phyloP scores from a whole-genome alignment of 1,140 invertebrate genomes.

The Aphelinus atriplicis region DNA sequence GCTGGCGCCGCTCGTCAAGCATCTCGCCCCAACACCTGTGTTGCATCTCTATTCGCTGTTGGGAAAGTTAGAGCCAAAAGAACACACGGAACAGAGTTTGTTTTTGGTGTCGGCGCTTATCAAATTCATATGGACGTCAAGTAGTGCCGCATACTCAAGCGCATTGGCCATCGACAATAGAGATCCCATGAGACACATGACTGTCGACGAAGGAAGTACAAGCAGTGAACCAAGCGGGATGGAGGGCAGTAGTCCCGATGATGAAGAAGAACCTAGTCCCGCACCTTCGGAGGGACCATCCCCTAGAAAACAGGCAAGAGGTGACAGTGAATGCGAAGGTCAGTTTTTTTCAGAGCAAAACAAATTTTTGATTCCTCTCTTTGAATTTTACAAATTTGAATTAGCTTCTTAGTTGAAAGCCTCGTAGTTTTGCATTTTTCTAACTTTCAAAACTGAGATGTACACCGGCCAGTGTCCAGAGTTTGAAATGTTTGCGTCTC shows the following conservation, averaged over 20 bases:
- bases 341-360: not conserved
- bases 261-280: slow-evolving; percentile 66
- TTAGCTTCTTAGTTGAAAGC: not conserved
- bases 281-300: slow-evolving; percentile 64
- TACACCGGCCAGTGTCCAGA: too few relatives aligned
- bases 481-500: too few relatives aligned
- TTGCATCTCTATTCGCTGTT: slow-evolving; percentile 87
- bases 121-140: slow-evolving; percentile 88
- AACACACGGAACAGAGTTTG: slow-evolving; percentile 93
- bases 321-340: slow-evolving; percentile 58
- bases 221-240: slow-evolving; percentile 71
- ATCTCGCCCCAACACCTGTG: slow-evolving; percentile 86
- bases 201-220: slow-evolving; percentile 64
- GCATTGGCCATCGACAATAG: slow-evolving; percentile 61
- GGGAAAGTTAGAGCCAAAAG: slow-evolving; percentile 85
- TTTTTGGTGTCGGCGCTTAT: slow-evolving; percentile 88
- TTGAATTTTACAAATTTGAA: not conserved
- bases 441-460: not conserved
- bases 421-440: not conserved
- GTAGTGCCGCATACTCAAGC: slow-evolving; percentile 66
- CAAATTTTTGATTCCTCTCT: not conserved
- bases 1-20: slow-evolving; percentile 88
- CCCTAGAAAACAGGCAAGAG: slow-evolving; percentile 62
- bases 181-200: slow-evolving; percentile 51
- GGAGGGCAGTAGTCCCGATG: slow-evolving; percentile 81